phyloP scores from a whole-genome alignment of 2,797 vertebrate genomes.

The Florisuga fusca region DNA sequence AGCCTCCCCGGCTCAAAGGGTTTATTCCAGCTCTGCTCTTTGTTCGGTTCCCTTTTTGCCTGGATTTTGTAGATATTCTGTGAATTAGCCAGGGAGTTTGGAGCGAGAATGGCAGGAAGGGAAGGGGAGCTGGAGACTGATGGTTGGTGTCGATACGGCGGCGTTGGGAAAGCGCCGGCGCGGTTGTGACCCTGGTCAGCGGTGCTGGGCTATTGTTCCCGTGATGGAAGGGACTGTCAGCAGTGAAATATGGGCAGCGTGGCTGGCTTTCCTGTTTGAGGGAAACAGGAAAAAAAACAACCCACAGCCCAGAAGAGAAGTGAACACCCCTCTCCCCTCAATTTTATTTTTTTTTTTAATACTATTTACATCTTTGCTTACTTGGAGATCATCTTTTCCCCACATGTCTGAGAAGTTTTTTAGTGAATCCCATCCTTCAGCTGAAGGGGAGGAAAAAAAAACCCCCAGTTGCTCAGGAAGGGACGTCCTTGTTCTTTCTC shows the following conservation, averaged over 20 bases:
- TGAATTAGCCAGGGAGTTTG: neutral
- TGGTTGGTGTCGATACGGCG: neutral
- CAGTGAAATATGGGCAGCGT: conserved; percentile 54
- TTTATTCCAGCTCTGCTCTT: neutral
- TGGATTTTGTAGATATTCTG: neutral
- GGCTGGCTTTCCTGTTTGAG: conserved; percentile 55
- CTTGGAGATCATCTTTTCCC: neutral
- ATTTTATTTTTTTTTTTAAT: neutral
- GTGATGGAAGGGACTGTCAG: conserved; percentile 66
- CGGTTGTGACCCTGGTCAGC: conserved; percentile 54
- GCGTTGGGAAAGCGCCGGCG: conserved; percentile 20
- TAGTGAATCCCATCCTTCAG: neutral
- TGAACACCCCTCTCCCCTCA: neutral
- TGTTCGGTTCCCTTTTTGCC: neutral
- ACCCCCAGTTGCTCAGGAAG: neutral
- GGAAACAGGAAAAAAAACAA: conserved; percentile 54
- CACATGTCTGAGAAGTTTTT: neutral
- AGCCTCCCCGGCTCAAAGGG: neutral
- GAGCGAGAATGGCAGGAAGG: conserved; percentile 26
- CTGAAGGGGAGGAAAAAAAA: neutral
- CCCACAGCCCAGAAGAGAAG: neutral
- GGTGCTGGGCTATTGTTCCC: conserved; percentile 45
- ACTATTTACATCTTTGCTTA: neutral
- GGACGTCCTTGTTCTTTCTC: neutral
- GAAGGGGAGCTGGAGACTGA: neutral